These are phyloP conservation scores for Morpho helenor DNA, from an alignment of 2,888 invertebrate genomes.

Conservation along the genomic window DNA sequence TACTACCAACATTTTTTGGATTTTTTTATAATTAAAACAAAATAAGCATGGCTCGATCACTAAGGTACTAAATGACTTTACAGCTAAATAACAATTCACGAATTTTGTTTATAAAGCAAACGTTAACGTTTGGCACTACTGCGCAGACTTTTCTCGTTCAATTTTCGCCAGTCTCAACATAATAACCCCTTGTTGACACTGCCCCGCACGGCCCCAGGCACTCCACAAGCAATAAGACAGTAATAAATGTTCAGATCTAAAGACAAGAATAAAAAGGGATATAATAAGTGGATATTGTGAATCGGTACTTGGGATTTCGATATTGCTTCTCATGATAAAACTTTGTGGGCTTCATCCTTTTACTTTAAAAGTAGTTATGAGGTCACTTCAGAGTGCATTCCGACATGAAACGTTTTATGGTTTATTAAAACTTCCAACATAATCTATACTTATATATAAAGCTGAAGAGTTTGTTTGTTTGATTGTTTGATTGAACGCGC, in stretches of 20 bases:
- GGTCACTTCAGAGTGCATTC: conserved; percentile 9
- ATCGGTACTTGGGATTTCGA: conserved; percentile 62
- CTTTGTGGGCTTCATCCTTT: conserved; percentile 40
- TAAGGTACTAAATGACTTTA: not conserved
- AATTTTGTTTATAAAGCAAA: conserved; percentile 23
- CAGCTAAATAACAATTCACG: conserved; percentile 10
- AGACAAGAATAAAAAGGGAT: conserved; percentile 67
- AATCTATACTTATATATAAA: not conserved
- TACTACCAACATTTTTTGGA: too few species aligned
- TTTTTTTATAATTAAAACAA: too few species aligned
- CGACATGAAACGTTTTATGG: not conserved
- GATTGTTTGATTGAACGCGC: too few species aligned
- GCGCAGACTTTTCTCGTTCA: conserved; percentile 64
- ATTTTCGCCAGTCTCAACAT: conserved; percentile 72
- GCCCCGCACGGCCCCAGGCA: conserved; percentile 59
- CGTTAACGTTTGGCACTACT: conserved; percentile 40
- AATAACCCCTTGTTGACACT: conserved; percentile 73
- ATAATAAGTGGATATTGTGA: conserved; percentile 73
- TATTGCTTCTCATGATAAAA: conserved; percentile 57
- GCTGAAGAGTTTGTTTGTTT: too few species aligned
- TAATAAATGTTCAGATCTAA: conserved; percentile 75
- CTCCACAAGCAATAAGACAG: conserved; percentile 75
- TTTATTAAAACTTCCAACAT: not conserved
- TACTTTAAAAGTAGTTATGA: conserved; percentile 25
- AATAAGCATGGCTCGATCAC: too few species aligned